A percentile compares a stretch with the other conserved stretches of the same genome.
These are phyloP conservation scores for Philereme transversata DNA, from an alignment of 2,888 invertebrate genomes.

Conservation along the genomic window DNA sequence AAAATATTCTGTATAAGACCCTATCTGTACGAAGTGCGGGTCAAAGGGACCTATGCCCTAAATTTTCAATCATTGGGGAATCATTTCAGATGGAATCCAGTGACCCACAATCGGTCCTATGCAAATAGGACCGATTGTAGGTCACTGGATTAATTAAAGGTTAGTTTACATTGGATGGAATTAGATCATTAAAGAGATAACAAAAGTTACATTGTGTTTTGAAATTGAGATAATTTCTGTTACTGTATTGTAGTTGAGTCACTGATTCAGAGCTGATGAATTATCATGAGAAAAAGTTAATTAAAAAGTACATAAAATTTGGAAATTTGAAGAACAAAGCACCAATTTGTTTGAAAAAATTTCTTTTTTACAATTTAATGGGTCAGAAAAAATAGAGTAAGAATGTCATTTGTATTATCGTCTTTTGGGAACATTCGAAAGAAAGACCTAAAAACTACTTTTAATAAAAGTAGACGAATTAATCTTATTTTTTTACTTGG, in stretches of 20 bases:
- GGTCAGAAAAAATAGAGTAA: no score
- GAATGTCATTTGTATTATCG: no score
- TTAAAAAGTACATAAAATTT: neutral
- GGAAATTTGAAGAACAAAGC: no score
- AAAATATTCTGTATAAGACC: no score
- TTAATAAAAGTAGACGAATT: no score
- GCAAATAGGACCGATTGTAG: constrained; percentile 24
- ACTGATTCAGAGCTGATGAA: neutral
- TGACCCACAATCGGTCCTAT: no score
- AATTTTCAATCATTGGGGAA: constrained; percentile 25
- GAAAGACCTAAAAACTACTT: no score
- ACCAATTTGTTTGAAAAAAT: no score
- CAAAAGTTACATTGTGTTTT: constrained; percentile 8
- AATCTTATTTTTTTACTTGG: no score
- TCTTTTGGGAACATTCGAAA: no score
- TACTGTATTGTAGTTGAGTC: neutral
- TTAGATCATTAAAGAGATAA: constrained; percentile 17
- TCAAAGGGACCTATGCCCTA: constrained; percentile 18
- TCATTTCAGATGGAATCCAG: constrained; percentile 17
- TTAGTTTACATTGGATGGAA: constrained; percentile 23
- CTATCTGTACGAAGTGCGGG: neutral
- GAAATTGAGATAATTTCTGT: constrained; percentile 4
- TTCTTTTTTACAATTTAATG: no score
- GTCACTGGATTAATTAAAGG: constrained; percentile 23
- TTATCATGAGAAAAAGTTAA: neutral